phyloP scores from a whole-genome alignment of 1,140 invertebrate species.

The Ganaspis sp. region DNA sequence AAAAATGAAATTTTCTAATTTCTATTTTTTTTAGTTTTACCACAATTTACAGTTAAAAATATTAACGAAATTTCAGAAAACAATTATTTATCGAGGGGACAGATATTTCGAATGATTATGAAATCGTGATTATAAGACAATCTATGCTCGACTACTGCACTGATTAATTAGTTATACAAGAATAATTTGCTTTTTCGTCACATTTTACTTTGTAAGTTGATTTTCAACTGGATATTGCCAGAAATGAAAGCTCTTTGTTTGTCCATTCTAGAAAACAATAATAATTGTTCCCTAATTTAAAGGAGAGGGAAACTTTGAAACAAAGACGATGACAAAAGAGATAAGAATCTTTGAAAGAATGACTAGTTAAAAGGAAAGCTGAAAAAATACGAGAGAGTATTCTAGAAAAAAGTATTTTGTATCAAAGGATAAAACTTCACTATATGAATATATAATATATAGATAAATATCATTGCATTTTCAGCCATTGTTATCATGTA shows the following conservation, averaged over 20 bases:
- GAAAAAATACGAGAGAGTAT: neutral
- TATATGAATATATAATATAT: constrained; percentile 56
- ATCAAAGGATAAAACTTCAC: constrained; percentile 61
- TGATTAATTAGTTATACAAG: constrained; percentile 50
- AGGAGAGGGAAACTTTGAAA: neutral
- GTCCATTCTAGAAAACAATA: neutral
- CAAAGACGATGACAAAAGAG: neutral
- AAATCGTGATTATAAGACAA: constrained; percentile 40
- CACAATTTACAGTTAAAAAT: neutral
- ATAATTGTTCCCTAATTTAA: constrained; percentile 12
- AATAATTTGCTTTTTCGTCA: constrained; percentile 50
- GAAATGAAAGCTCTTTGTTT: constrained; percentile 40
- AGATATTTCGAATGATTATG: constrained; percentile 43
- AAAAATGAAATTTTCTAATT: too few relatives aligned
- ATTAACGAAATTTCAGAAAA: neutral
- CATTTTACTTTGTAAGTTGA: constrained; percentile 38
- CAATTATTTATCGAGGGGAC: constrained; percentile 9
- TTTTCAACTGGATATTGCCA: constrained; percentile 43
- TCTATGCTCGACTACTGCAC: constrained; percentile 44
- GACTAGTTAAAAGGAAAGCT: constrained; percentile 19
- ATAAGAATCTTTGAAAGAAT: neutral
- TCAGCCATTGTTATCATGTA: constrained; percentile 67
- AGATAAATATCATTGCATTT: constrained; percentile 69
- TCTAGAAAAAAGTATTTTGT: constrained; percentile 33
- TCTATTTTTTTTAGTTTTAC: too few relatives aligned